Base-by-base conservation (phyloP, 2,113 vertebrate genomes). In the Myotis davidii region DNA sequence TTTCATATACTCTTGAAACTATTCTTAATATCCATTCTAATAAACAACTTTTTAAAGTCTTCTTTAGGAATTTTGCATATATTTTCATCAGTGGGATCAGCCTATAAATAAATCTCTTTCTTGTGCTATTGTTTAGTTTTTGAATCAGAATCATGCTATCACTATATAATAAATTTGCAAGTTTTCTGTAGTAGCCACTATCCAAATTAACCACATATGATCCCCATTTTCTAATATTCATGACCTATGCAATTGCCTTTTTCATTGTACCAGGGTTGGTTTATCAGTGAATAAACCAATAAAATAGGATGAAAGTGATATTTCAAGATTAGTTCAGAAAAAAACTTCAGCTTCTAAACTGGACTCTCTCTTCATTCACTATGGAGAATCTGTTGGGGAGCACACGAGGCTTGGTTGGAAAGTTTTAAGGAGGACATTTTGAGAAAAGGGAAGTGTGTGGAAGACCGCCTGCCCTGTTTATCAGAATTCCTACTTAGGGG, bases 51-150 rank as follows among this genome's bases (percentile, higher is more conserved):
- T 42, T 42, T 20, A 70, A 82, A 59, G 9, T 73, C 69, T 84
- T 76, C 65, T 74, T 85, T 42, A 61, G 65, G 18, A 88, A 73
- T 84, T 84, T 54, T 85, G 21, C 6, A 76, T 42, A 9, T 82
- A 45, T 87, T 90, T 94, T 93, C 45, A 73, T 59, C 67, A 78
- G 52, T 82, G 34, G 83, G 45, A 81, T 78, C 45, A 61, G 27
- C 59, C 6, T 50, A 45, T 45, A 45, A 45, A 18, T 42, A 50
- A 52, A 69, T 85, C 12, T 78, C 29, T 45, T 54, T 48, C 37
- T 67, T 84, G 29, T 61, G 52, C 9, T 74, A 52, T 81, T 10
- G 9, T 56, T 87, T 61, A 77, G 6, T 32, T 77, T 77, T 70
- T 78, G 14, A 81, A 64, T 48, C 50, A 77, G 61, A 27, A 84